Evolutionary conservation across 2,797 vertebrate genomes (phyloP), one percentile per base, ranked within the genome.

Genomic region (Oryzias dopingdopingensis): DNA sequence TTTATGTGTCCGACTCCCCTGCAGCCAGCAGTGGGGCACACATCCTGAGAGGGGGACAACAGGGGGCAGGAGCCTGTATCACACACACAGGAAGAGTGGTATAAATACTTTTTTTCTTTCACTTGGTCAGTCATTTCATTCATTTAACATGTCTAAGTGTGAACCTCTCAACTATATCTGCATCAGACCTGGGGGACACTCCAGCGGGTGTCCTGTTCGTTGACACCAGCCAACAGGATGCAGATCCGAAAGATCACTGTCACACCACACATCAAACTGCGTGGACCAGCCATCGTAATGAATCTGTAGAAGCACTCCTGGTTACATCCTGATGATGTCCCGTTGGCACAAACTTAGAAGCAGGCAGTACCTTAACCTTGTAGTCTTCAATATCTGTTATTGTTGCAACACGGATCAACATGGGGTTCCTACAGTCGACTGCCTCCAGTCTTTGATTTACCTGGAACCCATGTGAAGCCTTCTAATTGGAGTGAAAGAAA

Each of bases 1-100:
- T 88, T 92, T 41, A 93, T 92, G 81, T 93, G 92, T 52, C 91
- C 91, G 1, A 93, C 83, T 42, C 92, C 92, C 75, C 86, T 80
- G 76, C 92, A 93, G 56, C 92, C 91, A 3, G 77, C 81, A 49
- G 91, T 93, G 18, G 91, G 92, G 84, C 92, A 93, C 48, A 90
- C 86, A 16, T 90, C 90, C 73, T 90, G 90, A 49, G 82, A 83
- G 22, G 88, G 85, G 52, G 72, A 81, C 51, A 71, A 74, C 41
- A 83, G 40, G 49, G 85, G 87, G 56, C 80, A 74, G 20, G 77
- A 70, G 44, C 77, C 91, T 88, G 79, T 15, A 16, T 8, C 5
- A 20, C 23, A 57, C 6, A 56, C n/a, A 60, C 22, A 20, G 40
- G 16, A n/a, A 29, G 23, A 16, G 3, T 37, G 37, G 16, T 49